Conservation (phyloP, 2,797 vertebrate genomes). For the Danionella dracula region DNA sequence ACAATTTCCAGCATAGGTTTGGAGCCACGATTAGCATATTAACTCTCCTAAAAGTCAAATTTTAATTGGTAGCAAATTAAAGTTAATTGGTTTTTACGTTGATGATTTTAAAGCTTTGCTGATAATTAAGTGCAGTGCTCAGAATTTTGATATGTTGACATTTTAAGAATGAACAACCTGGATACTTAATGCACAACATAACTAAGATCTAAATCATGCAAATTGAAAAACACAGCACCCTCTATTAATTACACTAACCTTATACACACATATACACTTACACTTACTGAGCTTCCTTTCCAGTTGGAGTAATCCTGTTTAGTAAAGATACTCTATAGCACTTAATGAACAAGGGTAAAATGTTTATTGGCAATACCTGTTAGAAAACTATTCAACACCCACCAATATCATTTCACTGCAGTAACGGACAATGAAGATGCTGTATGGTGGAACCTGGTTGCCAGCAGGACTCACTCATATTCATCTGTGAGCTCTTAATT, state of each 20-base stretch:
- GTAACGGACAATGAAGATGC: slow-evolving; percentile 1
- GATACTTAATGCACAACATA: slow-evolving; percentile 61
- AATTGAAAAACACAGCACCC: slow-evolving; percentile 60
- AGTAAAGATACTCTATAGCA: not conserved
- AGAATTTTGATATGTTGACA: slow-evolving; percentile 76
- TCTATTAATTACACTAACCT: slow-evolving; percentile 65
- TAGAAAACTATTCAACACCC: slow-evolving; percentile 5
- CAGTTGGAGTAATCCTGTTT: slow-evolving; percentile 50
- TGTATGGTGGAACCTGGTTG: slow-evolving; percentile 8
- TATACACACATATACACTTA: slow-evolving; percentile 66
- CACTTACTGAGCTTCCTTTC: slow-evolving; percentile 61
- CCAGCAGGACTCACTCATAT: slow-evolving; percentile 5
- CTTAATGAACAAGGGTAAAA: not conserved
- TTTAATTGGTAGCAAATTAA: slow-evolving; percentile 72
- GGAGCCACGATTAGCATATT: slow-evolving; percentile 50
- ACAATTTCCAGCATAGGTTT: slow-evolving; percentile 33
- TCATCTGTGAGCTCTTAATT: slow-evolving; percentile 24
- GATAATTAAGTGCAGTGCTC: slow-evolving; percentile 72
- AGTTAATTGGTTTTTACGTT: slow-evolving; percentile 69
- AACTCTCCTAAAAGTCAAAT: slow-evolving; percentile 68
- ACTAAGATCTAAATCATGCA: slow-evolving; percentile 74
- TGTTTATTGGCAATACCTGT: not conserved
- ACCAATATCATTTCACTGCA: not conserved
- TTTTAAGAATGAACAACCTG: slow-evolving; percentile 73
- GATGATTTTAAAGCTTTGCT: slow-evolving; percentile 68